Percentiles rank a stretch among this genome's conserved stretches.
These are phyloP conservation scores for Drosophila carrolli DNA, from an alignment of 1,140 invertebrate species.

Conservation along the genomic window DNA sequence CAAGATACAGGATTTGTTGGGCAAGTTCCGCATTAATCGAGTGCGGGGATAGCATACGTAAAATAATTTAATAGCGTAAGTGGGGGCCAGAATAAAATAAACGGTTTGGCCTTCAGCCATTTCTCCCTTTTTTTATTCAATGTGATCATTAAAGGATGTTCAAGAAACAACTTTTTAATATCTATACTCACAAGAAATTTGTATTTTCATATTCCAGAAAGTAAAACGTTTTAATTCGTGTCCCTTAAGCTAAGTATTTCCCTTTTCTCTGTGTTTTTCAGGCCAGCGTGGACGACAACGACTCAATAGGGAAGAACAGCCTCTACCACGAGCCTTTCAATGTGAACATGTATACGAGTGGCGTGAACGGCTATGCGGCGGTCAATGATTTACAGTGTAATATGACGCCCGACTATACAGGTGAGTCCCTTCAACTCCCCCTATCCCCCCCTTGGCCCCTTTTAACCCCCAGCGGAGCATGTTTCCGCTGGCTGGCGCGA, in stretches of 20 bases:
- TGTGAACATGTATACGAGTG: conserved; percentile 85
- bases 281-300: conserved; percentile 84
- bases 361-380: conserved; percentile 83
- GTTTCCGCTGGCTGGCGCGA: conserved; percentile 53
- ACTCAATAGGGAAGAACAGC: conserved; percentile 85
- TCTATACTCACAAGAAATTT: too few relatives aligned
- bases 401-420: conserved; percentile 85
- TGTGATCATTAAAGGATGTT: too few relatives aligned
- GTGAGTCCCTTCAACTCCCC: conserved; percentile 53
- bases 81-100: not conserved
- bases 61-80: not conserved
- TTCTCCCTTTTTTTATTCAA: too few relatives aligned
- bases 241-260: not conserved
- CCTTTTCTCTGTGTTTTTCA: not conserved
- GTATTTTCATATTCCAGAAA: too few relatives aligned
- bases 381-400: conserved; percentile 85
- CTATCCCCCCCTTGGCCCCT: conserved; percentile 1
- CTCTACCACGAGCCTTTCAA: conserved; percentile 86
- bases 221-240: too few relatives aligned
- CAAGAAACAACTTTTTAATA: too few relatives aligned
- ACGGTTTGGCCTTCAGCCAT: too few relatives aligned
- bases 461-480: conserved; percentile 5
- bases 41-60: not conserved
- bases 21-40: conserved; percentile 10
- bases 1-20: conserved; percentile 15